Conservation (phyloP, 1,140 invertebrate genomes). For the Pogonognathellus flavescens region DNA sequence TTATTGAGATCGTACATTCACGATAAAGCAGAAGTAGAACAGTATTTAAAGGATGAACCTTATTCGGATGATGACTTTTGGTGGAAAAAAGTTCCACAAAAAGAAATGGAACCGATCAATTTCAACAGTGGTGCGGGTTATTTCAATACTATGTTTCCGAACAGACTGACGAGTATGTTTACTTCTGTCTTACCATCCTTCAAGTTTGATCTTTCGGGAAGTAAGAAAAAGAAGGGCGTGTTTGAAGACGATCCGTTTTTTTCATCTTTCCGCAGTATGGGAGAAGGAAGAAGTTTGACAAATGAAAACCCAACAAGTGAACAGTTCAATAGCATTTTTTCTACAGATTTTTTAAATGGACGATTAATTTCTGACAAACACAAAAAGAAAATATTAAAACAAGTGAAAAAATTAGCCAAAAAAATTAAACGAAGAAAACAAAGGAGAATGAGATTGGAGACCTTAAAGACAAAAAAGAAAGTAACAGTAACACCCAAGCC, state of each 20-base stretch:
- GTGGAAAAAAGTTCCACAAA: slow-evolving; percentile 31
- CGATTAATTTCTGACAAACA: not conserved
- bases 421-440: not conserved
- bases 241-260: slow-evolving; percentile 33
- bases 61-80: slow-evolving; percentile 41
- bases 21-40: slow-evolving; percentile 38
- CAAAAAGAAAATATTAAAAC: not conserved
- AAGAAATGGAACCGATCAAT: not conserved
- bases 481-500: not conserved
- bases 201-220: not conserved
- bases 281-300: slow-evolving; percentile 3
- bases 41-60: slow-evolving; percentile 38
- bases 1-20: slow-evolving; percentile 9
- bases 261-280: not conserved
- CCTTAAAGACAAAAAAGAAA: too few species aligned
- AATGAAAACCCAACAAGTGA: not conserved
- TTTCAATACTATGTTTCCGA: not conserved
- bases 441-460: not conserved
- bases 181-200: not conserved
- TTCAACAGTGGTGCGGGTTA: not conserved
- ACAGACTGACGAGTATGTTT: not conserved
- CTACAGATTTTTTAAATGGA: not conserved
- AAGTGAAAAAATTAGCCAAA: not conserved
- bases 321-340: not conserved
- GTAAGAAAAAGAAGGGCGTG: not conserved